Evolutionary conservation across 2,113 vertebrate genomes (phyloP), one percentile per base, ranked within the genome.

Genomic region (Dicentrarchus labrax): DNA sequence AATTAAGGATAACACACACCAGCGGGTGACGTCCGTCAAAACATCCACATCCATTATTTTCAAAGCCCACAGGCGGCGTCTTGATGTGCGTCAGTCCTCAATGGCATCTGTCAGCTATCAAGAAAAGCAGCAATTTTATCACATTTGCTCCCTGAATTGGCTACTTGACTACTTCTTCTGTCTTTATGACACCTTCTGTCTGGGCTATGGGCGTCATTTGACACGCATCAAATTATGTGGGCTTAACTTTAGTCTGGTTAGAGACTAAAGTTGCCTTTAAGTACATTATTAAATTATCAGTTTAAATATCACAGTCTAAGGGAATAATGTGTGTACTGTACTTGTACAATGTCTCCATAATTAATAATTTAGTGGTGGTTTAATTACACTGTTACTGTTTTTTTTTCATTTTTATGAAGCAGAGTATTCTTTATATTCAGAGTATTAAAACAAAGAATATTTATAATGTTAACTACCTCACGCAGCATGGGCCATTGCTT

Each of bases 41-140:
- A 78, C 66, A 70, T 21, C 56, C 19, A 24, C 45, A 38, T 8
- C 12, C 45, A 61, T 51, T 79, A 19, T 71, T 54, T 62, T 61
- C 17, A 8, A 8, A n/a, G 4, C 39, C 38, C 38, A 71, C 57
- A 45, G 15, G 24, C 5, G 4, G 19, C 11, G 13, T 17, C 17
- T 12, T 22, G 59, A 75, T 51, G 21, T 3, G 2, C n/a, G 51
- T 77, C 62, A 57, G 22, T 51, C 59, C 13, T 8, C 45, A 69
- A 9, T 30, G 54, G 43, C 56, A 21, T 61, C 57, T 54, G 36
- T 54, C 36, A 54, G 36, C 57, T 79, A 41, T 24, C 5, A 48
- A 19, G 30, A 60, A 51, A 78, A 78, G 76, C 43, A 41, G 41
- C 43, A 70, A 24, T 19, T 24, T 51, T 38, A 60, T 22, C 22